Evolutionary conservation across 2,888 invertebrate species (phyloP).

Genomic region (Hirtodrosophila trivittata): DNA sequence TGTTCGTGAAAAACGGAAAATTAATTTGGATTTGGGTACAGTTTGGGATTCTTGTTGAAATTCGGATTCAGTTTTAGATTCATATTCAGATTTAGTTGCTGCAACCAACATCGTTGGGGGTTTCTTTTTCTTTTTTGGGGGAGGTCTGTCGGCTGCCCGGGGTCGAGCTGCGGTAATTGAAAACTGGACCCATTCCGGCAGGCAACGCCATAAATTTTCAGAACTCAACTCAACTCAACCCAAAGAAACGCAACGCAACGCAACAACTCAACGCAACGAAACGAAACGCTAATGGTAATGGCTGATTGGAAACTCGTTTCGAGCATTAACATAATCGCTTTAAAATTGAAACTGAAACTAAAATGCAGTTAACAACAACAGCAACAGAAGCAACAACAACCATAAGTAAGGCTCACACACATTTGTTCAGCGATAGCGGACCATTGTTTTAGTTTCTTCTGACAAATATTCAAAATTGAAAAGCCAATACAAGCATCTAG

Average conservation of each 20-base stretch:
- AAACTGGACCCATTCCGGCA: slow-evolving; percentile 60
- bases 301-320: slow-evolving; percentile 75
- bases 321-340: slow-evolving; percentile 77
- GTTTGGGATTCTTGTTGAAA: slow-evolving; percentile 14
- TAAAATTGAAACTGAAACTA: slow-evolving; percentile 75
- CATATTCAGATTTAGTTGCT: slow-evolving; percentile 24
- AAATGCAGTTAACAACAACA: slow-evolving; percentile 72
- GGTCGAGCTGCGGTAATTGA: slow-evolving; percentile 68
- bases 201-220: slow-evolving; percentile 64
- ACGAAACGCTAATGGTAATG: slow-evolving; percentile 58
- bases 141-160: slow-evolving; percentile 22
- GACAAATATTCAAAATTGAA: slow-evolving; percentile 31
- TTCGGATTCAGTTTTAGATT: slow-evolving; percentile 30
- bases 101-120: slow-evolving; percentile 23
- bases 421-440: slow-evolving; percentile 48
- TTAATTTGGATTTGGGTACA: slow-evolving; percentile 68
- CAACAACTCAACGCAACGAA: slow-evolving; percentile 23
- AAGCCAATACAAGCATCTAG: slow-evolving; percentile 18
- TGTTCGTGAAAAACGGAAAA: slow-evolving; percentile 71
- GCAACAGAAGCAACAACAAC: slow-evolving; percentile 23
- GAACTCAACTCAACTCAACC: slow-evolving; percentile 46
- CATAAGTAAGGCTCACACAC: slow-evolving; percentile 34
- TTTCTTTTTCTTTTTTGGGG: slow-evolving; percentile 4
- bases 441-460: slow-evolving; percentile 36
- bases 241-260: slow-evolving; percentile 17